These are phyloP conservation scores for Cataglyphis albicans DNA, from an alignment of 2,888 invertebrate genomes.

Conservation along the genomic window DNA sequence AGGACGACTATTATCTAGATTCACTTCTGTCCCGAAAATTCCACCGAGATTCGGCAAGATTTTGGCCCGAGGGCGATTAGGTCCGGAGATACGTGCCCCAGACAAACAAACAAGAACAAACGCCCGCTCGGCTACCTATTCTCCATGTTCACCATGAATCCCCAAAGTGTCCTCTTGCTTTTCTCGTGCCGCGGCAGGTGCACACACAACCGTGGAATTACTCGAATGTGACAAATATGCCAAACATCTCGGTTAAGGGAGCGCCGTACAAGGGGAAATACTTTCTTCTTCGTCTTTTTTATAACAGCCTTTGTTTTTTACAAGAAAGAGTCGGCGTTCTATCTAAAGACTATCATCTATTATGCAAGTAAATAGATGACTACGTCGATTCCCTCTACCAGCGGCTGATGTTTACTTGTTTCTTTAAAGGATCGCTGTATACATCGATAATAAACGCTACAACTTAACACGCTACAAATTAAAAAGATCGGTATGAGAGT, in stretches of 20 bases:
- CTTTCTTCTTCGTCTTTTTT: slow-evolving; percentile 51
- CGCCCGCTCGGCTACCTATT: slow-evolving; percentile 71
- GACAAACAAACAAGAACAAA: slow-evolving; percentile 83
- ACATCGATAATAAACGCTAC: not conserved
- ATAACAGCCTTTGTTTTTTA: slow-evolving; percentile 67
- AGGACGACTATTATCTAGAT: slow-evolving; percentile 80
- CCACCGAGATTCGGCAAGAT: slow-evolving; percentile 79
- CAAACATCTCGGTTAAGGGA: slow-evolving; percentile 77
- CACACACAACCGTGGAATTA: slow-evolving; percentile 80
- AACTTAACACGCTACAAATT: not conserved
- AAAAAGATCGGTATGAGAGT: not conserved
- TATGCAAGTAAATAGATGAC: slow-evolving; percentile 19
- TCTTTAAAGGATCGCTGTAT: not conserved
- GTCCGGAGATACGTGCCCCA: slow-evolving; percentile 80
- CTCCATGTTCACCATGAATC: slow-evolving; percentile 72
- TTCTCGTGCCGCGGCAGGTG: slow-evolving; percentile 79
- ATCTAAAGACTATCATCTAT: slow-evolving; percentile 37
- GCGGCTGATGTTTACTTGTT: not conserved
- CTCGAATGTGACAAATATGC: slow-evolving; percentile 85
- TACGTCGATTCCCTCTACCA: slow-evolving; percentile 16
- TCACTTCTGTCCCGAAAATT: slow-evolving; percentile 81
- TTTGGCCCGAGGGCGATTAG: slow-evolving; percentile 81
- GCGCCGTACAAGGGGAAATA: slow-evolving; percentile 55
- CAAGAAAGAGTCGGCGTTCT: slow-evolving; percentile 22
- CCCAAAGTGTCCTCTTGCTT: slow-evolving; percentile 61